Conservation (phyloP, 2,797 vertebrate genomes). For the Podargus strigoides region DNA sequence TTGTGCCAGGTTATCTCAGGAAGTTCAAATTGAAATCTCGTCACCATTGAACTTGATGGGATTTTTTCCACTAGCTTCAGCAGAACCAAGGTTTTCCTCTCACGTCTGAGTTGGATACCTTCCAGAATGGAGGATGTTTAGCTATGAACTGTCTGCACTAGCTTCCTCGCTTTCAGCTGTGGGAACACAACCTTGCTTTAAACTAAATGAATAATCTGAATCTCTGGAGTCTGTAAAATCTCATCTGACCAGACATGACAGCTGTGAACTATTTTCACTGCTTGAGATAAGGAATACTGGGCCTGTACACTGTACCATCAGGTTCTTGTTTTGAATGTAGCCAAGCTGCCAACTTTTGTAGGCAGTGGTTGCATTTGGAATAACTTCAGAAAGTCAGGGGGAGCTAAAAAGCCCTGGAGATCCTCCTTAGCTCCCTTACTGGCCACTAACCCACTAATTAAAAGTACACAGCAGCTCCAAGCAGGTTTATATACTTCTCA, state of each 20-base stretch:
- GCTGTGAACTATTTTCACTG: not conserved
- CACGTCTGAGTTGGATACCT: not conserved
- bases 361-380: not conserved
- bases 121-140: not conserved
- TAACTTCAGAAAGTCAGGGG: not conserved
- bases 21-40: not conserved
- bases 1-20: not conserved
- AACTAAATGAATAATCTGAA: not conserved
- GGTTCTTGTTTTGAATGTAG: not conserved
- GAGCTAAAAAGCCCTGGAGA: not conserved
- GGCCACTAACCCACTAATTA: not conserved
- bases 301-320: not conserved
- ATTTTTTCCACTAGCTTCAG: not conserved
- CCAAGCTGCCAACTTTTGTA: not conserved
- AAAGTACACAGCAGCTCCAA: not conserved
- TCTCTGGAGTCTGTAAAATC: not conserved
- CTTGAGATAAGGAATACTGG: not conserved
- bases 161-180: not conserved
- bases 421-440: not conserved
- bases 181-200: not conserved
- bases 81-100: not conserved
- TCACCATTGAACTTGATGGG: not conserved
- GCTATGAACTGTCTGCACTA: not conserved
- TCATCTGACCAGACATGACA: not conserved
- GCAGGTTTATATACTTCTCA: not conserved